Evolutionary conservation across 2,888 invertebrate genomes (phyloP).

Genomic region (Aleiodes leptofemur): DNA sequence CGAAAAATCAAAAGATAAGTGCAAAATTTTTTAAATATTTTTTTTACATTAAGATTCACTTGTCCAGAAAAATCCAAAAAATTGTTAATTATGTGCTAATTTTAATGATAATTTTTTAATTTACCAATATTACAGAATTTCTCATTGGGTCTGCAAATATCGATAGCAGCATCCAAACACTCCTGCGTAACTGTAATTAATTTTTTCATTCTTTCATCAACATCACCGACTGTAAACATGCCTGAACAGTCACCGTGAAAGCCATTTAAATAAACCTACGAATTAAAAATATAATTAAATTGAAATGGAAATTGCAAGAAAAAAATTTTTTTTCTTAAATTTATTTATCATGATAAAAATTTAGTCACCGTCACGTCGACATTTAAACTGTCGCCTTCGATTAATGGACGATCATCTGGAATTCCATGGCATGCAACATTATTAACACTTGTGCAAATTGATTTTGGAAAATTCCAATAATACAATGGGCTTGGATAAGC

Average conservation of each 20-base stretch:
- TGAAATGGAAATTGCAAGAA: neutral
- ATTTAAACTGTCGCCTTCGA: conserved; percentile 92
- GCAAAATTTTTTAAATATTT: no score
- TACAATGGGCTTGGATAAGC: conserved; percentile 94
- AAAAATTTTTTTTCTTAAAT: neutral
- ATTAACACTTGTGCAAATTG: conserved; percentile 93
- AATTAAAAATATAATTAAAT: neutral
- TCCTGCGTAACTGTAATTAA: conserved; percentile 84
- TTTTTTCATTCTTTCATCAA: conserved; percentile 83
- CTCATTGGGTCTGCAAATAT: conserved; percentile 77
- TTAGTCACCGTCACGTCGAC: conserved; percentile 90
- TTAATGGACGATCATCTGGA: conserved; percentile 88
- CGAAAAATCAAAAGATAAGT: no score
- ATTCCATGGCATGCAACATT: conserved; percentile 96
- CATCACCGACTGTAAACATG: conserved; percentile 89
- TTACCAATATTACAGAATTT: conserved; percentile 77
- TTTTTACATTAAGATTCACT: no score
- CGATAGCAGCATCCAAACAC: conserved; percentile 81
- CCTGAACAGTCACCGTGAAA: conserved; percentile 95
- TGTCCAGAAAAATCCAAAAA: neutral
- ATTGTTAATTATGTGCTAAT: neutral
- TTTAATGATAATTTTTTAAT: conserved; percentile 39
- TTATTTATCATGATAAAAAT: conserved; percentile 21
- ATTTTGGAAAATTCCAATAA: conserved; percentile 91
- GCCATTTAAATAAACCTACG: conserved; percentile 86